Evolutionary conservation across 2,797 vertebrate species (phyloP).

Genomic region (Microctenopoma steveboyesi): DNA sequence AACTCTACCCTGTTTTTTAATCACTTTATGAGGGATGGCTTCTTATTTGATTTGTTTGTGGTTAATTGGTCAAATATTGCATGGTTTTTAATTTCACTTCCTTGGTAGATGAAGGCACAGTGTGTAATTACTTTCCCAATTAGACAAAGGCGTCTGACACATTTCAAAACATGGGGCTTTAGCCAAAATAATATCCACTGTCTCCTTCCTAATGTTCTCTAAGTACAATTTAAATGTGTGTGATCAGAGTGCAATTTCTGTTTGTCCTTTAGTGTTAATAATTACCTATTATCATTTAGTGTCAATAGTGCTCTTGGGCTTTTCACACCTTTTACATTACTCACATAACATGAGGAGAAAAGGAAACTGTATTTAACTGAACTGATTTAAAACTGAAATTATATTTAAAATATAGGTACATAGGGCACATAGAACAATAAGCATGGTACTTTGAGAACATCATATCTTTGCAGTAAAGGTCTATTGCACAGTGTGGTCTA

Average conservation of each 20-base stretch:
- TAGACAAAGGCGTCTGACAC: slow-evolving; percentile 1
- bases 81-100: background rate
- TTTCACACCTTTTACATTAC: background rate
- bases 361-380: too few relatives aligned
- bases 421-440: slow-evolving; percentile 43
- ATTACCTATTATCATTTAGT: too few relatives aligned
- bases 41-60: slow-evolving; percentile 1
- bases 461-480: slow-evolving; percentile 55
- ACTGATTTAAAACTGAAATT: slow-evolving; percentile 41
- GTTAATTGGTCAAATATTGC: slow-evolving; percentile 1
- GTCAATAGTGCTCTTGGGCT: background rate
- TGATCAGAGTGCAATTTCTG: background rate
- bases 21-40: slow-evolving; percentile 9
- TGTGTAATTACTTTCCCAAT: background rate
- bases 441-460: slow-evolving; percentile 41
- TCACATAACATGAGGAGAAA: background rate
- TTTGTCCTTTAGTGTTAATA: background rate
- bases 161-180: slow-evolving; percentile 2
- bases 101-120: slow-evolving; percentile 26
- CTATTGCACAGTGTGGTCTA: slow-evolving; percentile 50
- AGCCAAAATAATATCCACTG: background rate
- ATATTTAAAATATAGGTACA: slow-evolving; percentile 33
- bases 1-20: slow-evolving; percentile 14
- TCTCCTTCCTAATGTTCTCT: background rate
- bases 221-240: background rate